Evolutionary conservation across 2,888 invertebrate genomes (phyloP).

Genomic region (Euzophera pinguis): DNA sequence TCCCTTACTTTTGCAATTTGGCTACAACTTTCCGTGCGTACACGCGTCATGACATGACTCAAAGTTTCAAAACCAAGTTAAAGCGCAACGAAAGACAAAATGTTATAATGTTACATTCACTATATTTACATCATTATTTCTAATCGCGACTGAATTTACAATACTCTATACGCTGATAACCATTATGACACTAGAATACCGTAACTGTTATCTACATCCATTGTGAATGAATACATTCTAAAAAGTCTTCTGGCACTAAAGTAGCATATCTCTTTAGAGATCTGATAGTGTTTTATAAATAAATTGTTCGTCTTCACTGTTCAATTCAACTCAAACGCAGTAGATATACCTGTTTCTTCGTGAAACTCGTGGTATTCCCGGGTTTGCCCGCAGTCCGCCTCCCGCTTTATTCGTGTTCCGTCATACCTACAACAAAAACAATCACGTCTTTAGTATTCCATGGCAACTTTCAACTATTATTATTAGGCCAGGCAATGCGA

Average conservation of each 20-base stretch:
- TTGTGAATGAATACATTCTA: constrained; percentile 38
- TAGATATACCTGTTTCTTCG: constrained; percentile 23
- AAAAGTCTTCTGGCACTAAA: constrained; percentile 48
- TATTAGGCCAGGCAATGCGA: too few relatives aligned
- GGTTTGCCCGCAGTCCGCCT: constrained; percentile 39
- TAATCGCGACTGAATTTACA: constrained; percentile 4
- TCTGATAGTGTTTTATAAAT: constrained; percentile 12
- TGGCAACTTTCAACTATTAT: too few relatives aligned
- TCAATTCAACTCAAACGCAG: constrained; percentile 25
- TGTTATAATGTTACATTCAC: not conserved
- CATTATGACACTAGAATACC: not conserved
- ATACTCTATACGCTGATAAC: not conserved
- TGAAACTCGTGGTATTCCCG: constrained; percentile 23
- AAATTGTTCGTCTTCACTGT: constrained; percentile 26
- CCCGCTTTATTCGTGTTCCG: constrained; percentile 44
- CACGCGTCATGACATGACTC: too few relatives aligned
- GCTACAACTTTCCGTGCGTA: too few relatives aligned
- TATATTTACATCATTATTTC: constrained; percentile 5
- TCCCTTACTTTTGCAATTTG: too few relatives aligned
- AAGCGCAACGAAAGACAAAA: not conserved
- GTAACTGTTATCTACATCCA: constrained; percentile 30
- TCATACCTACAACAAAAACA: constrained; percentile 58
- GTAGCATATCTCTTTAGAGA: constrained; percentile 16
- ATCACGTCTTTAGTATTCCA: too few relatives aligned
- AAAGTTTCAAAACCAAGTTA: too few relatives aligned